Conservation (phyloP, 64 coral and sea anemone genomes). For the Porites australiensis region DNA sequence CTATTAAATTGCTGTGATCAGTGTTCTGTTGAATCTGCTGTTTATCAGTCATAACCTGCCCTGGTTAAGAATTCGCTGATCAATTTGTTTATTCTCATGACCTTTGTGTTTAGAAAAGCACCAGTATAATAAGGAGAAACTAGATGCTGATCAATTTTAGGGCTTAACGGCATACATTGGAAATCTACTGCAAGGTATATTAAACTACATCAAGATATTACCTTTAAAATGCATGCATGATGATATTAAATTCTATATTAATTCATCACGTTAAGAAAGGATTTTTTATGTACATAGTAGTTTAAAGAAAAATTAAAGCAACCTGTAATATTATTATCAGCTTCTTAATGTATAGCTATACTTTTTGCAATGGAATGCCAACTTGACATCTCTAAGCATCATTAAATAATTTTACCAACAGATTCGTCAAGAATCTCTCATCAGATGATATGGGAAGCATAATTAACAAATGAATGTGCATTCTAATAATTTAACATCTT, state of each 20-base stretch:
- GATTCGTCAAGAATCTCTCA: background rate
- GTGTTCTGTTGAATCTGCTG: too few relatives aligned
- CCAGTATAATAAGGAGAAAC: too few relatives aligned
- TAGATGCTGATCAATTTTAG: too few relatives aligned
- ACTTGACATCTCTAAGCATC: background rate
- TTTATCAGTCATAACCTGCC: too few relatives aligned
- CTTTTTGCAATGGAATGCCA: slow-evolving; percentile 3
- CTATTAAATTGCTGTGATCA: too few relatives aligned
- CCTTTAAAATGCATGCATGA: slow-evolving; percentile 12
- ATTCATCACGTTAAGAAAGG: background rate
- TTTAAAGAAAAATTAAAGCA: background rate
- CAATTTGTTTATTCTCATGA: too few relatives aligned
- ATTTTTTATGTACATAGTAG: background rate
- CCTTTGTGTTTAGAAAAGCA: too few relatives aligned
- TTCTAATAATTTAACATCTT: background rate
- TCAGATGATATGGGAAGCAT: background rate
- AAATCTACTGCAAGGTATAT: background rate
- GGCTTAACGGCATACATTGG: too few relatives aligned
- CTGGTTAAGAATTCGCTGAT: too few relatives aligned
- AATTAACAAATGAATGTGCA: background rate
- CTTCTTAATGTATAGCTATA: background rate
- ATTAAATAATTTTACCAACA: background rate
- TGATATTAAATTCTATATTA: background rate
- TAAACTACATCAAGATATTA: background rate
- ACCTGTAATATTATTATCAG: background rate